Conservation (phyloP, 2,888 invertebrate species). For the Dinocampus coccinellae region DNA sequence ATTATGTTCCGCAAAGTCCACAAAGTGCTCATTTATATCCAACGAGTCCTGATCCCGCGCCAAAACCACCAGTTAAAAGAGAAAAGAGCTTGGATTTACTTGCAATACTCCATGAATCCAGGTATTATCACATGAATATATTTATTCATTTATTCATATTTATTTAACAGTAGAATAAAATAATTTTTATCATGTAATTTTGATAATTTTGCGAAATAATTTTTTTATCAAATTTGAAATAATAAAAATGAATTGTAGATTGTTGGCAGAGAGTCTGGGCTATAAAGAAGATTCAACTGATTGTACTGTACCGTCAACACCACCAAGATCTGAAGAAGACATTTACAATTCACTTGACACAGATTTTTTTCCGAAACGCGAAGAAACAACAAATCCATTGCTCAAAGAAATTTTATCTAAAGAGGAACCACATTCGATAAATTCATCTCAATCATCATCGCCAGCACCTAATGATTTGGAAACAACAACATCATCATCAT, state of each 20-base stretch:
- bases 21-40: slow-evolving; percentile 66
- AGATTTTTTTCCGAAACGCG: slow-evolving; percentile 65
- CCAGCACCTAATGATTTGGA: slow-evolving; percentile 26
- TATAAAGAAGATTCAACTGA: slow-evolving; percentile 67
- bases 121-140: too few relatives aligned
- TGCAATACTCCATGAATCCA: slow-evolving; percentile 66
- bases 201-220: slow-evolving; percentile 13
- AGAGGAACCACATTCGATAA: slow-evolving; percentile 57
- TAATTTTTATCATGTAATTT: too few relatives aligned
- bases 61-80: slow-evolving; percentile 62
- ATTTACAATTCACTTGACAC: slow-evolving; percentile 66
- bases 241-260: slow-evolving; percentile 52
- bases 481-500: slow-evolving; percentile 33
- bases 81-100: slow-evolving; percentile 66
- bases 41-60: slow-evolving; percentile 61
- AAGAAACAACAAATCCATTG: slow-evolving; percentile 55
- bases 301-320: slow-evolving; percentile 67
- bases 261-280: slow-evolving; percentile 65
- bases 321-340: slow-evolving; percentile 66
- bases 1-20: slow-evolving; percentile 66
- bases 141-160: too few relatives aligned
- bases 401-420: slow-evolving; percentile 66
- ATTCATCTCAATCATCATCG: slow-evolving; percentile 32
- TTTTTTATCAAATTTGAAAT: background rate
- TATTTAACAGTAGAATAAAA: background rate